phyloP scores from a whole-genome alignment of 2,888 invertebrate genomes.

The Coenonympha arcania region DNA sequence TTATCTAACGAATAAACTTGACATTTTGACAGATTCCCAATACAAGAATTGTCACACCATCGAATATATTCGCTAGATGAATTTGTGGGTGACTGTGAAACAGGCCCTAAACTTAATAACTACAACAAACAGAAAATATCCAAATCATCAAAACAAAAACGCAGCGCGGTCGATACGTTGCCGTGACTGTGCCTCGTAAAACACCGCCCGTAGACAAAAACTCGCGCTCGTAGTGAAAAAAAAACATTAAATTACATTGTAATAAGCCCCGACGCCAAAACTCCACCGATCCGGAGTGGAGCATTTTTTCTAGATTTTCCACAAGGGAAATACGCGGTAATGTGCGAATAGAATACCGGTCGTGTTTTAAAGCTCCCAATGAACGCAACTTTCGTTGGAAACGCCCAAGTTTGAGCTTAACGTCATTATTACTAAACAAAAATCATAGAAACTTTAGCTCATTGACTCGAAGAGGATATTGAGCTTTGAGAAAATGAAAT shows the following conservation, averaged over 20 bases:
- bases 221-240: constrained; percentile 49
- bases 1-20: no score
- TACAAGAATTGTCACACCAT: no score
- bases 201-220: constrained; percentile 54
- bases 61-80: no score
- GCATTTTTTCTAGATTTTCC: constrained; percentile 55
- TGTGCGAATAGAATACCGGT: constrained; percentile 11
- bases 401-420: no score
- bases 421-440: no score
- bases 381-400: background rate
- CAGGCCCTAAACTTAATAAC: background rate
- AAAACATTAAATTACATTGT: constrained; percentile 69
- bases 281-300: constrained; percentile 55
- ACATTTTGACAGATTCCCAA: no score
- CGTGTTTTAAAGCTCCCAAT: background rate
- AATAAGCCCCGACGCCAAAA: constrained; percentile 60
- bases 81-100: no score
- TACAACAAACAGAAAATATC: background rate
- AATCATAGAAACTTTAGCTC: no score
- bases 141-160: constrained; percentile 6
- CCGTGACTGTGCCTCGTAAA: constrained; percentile 68
- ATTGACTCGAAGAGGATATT: no score
- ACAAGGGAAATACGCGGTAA: constrained; percentile 59
- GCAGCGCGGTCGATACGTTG: constrained; percentile 56
- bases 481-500: no score